phyloP scores from a whole-genome alignment of 2,113 vertebrate species.

The Myrmecobius fasciatus region DNA sequence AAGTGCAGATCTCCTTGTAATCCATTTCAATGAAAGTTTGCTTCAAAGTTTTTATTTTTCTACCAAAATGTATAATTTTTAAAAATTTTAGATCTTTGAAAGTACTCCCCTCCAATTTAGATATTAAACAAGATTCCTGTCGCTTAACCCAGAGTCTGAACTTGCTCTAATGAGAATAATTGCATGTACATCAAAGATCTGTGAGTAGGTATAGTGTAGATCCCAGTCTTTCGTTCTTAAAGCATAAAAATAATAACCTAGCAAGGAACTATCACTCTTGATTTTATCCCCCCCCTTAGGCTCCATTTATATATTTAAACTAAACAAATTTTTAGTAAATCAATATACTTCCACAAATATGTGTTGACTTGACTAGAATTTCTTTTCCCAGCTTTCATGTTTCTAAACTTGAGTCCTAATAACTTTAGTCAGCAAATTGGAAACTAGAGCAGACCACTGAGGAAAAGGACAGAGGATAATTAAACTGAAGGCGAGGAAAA shows the following conservation, averaged over 20 bases:
- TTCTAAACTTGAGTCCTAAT: conserved; percentile 12
- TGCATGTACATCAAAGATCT: not conserved
- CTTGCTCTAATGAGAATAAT: conserved; percentile 18
- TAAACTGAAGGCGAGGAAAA: conserved; percentile 24
- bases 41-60: conserved; percentile 1
- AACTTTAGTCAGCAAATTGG: conserved; percentile 5
- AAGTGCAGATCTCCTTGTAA: not conserved
- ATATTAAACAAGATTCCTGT: not conserved
- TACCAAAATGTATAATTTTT: not conserved
- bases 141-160: not conserved
- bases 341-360: conserved; percentile 1
- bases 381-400: not conserved
- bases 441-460: conserved; percentile 8
- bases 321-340: not conserved
- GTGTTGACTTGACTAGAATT: not conserved
- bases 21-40: not conserved
- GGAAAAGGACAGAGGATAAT: not conserved
- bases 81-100: not conserved
- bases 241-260: not conserved
- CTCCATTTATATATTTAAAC: conserved; percentile 14
- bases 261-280: not conserved
- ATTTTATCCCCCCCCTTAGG: not conserved
- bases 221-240: not conserved
- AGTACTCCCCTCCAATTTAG: not conserved
- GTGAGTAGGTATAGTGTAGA: not conserved